phyloP scores from a whole-genome alignment of 2,888 invertebrate genomes.

The Junonia oenone region DNA sequence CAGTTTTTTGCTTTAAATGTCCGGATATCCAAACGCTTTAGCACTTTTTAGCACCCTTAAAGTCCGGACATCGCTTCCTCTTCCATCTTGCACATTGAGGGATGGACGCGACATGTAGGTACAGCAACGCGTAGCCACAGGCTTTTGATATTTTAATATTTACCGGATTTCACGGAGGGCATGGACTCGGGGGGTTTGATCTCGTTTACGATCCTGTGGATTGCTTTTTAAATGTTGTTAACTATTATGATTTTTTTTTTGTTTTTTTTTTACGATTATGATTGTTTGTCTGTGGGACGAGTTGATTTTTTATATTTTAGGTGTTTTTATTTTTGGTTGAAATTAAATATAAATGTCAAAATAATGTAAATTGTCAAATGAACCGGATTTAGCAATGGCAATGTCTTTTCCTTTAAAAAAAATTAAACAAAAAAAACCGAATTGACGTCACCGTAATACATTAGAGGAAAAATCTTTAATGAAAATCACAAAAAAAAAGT shows the following conservation, averaged over 20 bases:
- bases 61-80: too few relatives aligned
- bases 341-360: too few relatives aligned
- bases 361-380: too few relatives aligned
- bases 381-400: too few relatives aligned
- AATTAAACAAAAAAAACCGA: neutral
- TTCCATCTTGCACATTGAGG: conserved; percentile 35
- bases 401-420: neutral
- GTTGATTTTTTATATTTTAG: too few relatives aligned
- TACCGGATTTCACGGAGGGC: conserved; percentile 32
- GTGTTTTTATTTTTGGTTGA: too few relatives aligned
- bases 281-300: too few relatives aligned
- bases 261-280: too few relatives aligned
- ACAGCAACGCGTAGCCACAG: conserved; percentile 52
- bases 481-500: neutral
- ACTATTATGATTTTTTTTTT: conserved; percentile 7
- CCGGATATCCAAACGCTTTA: too few relatives aligned
- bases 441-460: neutral
- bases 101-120: conserved; percentile 30
- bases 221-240: conserved; percentile 18
- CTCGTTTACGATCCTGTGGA: conserved; percentile 15
- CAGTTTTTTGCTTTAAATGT: too few relatives aligned
- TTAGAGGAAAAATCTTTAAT: neutral
- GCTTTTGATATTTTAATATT: conserved; percentile 49
- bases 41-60: too few relatives aligned
- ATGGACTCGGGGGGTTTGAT: conserved; percentile 18